These are phyloP conservation scores for Acleris emargana DNA, from an alignment of 2,888 invertebrate species.

Conservation along the genomic window DNA sequence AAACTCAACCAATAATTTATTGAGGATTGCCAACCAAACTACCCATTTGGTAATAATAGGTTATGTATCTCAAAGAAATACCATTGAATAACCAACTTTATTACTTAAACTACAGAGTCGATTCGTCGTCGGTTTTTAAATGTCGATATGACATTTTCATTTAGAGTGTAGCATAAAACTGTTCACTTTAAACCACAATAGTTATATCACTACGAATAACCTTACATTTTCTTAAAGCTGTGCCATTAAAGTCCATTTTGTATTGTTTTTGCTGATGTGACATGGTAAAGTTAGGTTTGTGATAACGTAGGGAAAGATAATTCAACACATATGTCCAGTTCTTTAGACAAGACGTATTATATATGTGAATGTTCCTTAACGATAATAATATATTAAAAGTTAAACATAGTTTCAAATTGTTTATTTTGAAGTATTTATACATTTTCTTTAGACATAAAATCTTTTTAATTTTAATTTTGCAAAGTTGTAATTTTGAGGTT, in stretches of 20 bases:
- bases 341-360: conserved; percentile 32
- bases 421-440: too few species aligned
- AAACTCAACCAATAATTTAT: conserved; percentile 56
- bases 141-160: too few species aligned
- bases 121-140: too few species aligned
- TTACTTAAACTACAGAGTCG: too few species aligned
- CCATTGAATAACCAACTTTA: too few species aligned
- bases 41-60: too few species aligned
- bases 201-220: background rate
- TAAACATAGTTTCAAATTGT: too few species aligned
- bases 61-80: too few species aligned
- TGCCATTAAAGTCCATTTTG: background rate
- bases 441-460: too few species aligned
- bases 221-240: background rate
- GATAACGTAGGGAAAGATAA: conserved; percentile 30
- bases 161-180: conserved; percentile 31
- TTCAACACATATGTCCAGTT: conserved; percentile 35
- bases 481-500: too few species aligned
- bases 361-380: conserved; percentile 33
- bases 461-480: too few species aligned
- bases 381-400: conserved; percentile 3
- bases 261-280: background rate
- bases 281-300: conserved; percentile 4
- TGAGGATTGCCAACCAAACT: conserved; percentile 43
- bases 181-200: conserved; percentile 24